Base-by-base conservation (phyloP, 2,113 vertebrate species). In the Calonectris borealis region DNA sequence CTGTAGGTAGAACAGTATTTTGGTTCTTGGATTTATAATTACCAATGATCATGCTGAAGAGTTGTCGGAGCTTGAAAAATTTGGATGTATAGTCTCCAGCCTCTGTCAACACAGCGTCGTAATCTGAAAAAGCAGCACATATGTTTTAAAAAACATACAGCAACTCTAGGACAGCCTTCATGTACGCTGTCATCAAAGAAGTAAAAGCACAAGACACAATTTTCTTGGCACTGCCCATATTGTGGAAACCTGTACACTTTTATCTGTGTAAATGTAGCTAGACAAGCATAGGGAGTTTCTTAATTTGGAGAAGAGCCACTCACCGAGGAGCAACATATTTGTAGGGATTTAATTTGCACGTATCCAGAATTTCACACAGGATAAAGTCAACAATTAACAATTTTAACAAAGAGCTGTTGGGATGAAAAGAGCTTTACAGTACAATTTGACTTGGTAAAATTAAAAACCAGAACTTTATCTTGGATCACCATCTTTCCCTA, bases 31-130 rank as follows among this genome's bases (percentile, higher is more conserved):
- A 2, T 13, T 11, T 42, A 60, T 54, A 78, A 95, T 97, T 97
- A 99, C 99, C 98, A 90, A 98, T 96, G 75, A 98, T 90, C 88
- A 96, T 97, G 95, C 97, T 97, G 46, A 99, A 98, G 80, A 99
- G 96, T 2, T 99, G 98, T 40, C 98, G 97, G 6, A 99, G 98
- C 79, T 99, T 99, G 84, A 98, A 98, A 70, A 99, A 99, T 94
- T 99, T 99, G 71, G 98, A 98, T 3, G 99, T 99, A 86, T 99
- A 99, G 75, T 99, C 99, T 25, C 99, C 99, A 20, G 98, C 98
- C 96, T 99, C 99, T 16, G 99, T 98, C 96, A 99, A 94, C 79
- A 99, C 98, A 2, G 99, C 99, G 0, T 99, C 99, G 1, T 99
- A 99, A 97, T 99, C 99, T 99, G 97, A 49, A 97, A 98, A 87